A percentile compares a stretch with the other conserved stretches of the same genome.
Evolutionary conservation across 2,113 vertebrate genomes (phyloP).

Genomic region (Semnornis frantzii): DNA sequence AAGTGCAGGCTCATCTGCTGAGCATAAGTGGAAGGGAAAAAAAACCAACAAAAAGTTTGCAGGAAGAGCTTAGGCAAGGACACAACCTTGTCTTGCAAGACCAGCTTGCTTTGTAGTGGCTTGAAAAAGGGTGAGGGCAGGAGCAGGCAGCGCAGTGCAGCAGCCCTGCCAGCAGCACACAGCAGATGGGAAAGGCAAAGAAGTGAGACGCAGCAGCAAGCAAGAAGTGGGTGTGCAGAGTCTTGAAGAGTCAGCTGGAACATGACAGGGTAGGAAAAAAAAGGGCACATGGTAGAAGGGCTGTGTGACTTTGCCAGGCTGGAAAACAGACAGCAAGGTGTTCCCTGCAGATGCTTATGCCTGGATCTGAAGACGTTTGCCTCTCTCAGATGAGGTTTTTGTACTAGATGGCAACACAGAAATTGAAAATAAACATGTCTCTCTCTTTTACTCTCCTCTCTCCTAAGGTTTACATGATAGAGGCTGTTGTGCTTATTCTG

Average conservation of each 20-base stretch:
- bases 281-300: background rate
- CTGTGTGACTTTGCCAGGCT: background rate
- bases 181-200: background rate
- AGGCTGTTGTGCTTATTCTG: background rate
- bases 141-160: background rate
- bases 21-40: background rate
- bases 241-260: background rate
- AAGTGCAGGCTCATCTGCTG: background rate
- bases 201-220: background rate
- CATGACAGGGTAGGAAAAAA: rapidly evolving
- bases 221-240: background rate
- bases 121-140: background rate
- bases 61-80: background rate
- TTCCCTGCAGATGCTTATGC: background rate
- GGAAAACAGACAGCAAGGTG: background rate
- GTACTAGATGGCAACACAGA: background rate
- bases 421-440: background rate
- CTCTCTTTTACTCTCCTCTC: background rate
- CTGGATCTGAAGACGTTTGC: background rate
- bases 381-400: background rate
- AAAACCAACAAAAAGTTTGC: background rate
- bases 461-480: background rate
- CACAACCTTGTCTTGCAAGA: background rate
- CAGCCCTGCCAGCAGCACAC: background rate
- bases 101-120: background rate